Evolutionary conservation across 2,113 vertebrate genomes (phyloP).

Genomic region (Emydocephalus ijimae): DNA sequence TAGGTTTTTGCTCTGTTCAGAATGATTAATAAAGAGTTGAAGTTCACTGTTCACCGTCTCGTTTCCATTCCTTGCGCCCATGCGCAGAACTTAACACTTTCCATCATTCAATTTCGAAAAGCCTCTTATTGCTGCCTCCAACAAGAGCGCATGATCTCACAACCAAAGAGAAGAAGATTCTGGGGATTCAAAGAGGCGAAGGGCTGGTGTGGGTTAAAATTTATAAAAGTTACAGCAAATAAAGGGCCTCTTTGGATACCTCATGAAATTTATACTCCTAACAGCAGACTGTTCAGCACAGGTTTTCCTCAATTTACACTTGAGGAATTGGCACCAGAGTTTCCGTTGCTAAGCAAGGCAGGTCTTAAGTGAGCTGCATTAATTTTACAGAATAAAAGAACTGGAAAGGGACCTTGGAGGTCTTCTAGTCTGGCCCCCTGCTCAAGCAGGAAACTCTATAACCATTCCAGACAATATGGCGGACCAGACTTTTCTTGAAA

Average conservation of each 20-base stretch:
- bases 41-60: too few species aligned
- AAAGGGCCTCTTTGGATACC: neutral
- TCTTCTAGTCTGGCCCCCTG: too few species aligned
- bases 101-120: neutral
- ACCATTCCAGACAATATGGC: too few species aligned
- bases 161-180: neutral
- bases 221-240: neutral
- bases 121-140: neutral
- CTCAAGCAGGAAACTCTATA: too few species aligned
- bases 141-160: neutral
- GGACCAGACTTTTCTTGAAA: too few species aligned
- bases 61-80: too few species aligned
- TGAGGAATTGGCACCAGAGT: neutral
- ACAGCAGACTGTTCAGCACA: neutral
- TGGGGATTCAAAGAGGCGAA: neutral
- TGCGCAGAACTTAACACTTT: too few species aligned
- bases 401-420: neutral
- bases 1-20: too few species aligned
- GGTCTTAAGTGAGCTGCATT: neutral
- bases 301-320: neutral
- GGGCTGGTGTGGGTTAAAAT: neutral
- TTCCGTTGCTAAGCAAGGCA: neutral
- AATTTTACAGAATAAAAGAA: neutral
- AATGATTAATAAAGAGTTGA: too few species aligned
- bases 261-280: neutral